phyloP scores from a whole-genome alignment of 2,797 vertebrate genomes.

The Anas bahamensis region DNA sequence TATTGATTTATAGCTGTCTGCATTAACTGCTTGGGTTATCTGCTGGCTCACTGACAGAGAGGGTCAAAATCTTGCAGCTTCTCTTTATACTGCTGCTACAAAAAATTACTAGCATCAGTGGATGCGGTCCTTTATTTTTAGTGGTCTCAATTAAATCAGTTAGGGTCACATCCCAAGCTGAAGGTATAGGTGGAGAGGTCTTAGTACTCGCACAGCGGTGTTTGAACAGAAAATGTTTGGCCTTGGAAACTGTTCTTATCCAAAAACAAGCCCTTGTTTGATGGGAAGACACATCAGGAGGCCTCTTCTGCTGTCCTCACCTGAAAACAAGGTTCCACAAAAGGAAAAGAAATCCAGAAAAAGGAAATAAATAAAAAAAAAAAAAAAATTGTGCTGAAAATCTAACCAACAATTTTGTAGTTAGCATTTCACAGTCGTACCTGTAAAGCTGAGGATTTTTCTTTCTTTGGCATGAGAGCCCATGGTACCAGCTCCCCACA shows the following conservation, averaged over 20 bases:
- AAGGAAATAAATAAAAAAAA: neutral
- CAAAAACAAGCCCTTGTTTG: neutral
- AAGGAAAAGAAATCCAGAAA: neutral
- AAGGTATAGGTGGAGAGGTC: neutral
- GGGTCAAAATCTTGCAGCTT: neutral
- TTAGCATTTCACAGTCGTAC: neutral
- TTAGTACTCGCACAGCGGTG: neutral
- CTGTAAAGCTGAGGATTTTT: neutral
- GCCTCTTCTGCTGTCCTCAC: neutral
- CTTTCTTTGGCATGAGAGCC: neutral
- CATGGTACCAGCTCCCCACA: neutral
- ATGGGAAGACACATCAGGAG: neutral
- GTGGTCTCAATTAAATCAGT: neutral
- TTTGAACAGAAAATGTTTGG: neutral
- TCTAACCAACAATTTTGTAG: neutral
- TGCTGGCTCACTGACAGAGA: neutral
- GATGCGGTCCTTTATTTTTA: neutral
- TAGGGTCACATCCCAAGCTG: neutral
- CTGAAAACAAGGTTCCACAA: neutral
- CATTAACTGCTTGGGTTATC: neutral
- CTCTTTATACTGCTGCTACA: neutral
- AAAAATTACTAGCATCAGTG: neutral
- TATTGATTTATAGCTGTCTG: slow-evolving; percentile 38
- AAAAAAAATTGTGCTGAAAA: neutral
- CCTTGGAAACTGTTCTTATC: neutral